A percentile compares a stretch with the other conserved stretches of the same genome.
Evolutionary conservation across 2,888 invertebrate species (phyloP).

Genomic region (Tortricodes alternella): DNA sequence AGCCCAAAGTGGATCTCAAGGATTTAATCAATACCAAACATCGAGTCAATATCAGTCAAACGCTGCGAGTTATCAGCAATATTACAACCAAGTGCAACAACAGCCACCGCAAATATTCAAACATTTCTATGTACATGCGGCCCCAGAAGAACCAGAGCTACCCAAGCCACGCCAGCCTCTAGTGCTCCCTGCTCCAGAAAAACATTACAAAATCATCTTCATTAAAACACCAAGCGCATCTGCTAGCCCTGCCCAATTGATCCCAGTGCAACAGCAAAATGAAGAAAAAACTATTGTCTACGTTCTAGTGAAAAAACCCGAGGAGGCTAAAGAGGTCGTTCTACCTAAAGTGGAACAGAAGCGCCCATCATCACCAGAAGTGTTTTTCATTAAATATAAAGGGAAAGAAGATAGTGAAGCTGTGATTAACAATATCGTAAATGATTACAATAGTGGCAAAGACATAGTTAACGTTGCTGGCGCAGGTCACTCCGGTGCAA

Average conservation of each 20-base stretch:
- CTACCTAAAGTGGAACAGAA: constrained; percentile 86
- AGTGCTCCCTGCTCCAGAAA: constrained; percentile 85
- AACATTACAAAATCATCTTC: constrained; percentile 91
- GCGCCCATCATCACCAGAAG: constrained; percentile 89
- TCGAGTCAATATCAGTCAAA: constrained; percentile 41
- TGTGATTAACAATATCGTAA: constrained; percentile 72
- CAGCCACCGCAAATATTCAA: constrained; percentile 88
- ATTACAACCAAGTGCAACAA: constrained; percentile 87
- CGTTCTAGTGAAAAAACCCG: constrained; percentile 89
- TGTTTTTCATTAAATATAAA: constrained; percentile 90
- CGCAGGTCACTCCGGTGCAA: constrained; percentile 1
- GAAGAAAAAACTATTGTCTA: constrained; percentile 90
- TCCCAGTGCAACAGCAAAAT: constrained; percentile 86
- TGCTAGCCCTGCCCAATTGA: constrained; percentile 85
- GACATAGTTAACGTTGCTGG: constrained; percentile 33
- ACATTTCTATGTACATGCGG: constrained; percentile 74
- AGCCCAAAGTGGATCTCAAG: constrained; percentile 28
- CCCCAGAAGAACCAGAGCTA: constrained; percentile 76
- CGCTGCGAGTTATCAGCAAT: constrained; percentile 68
- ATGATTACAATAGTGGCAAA: constrained; percentile 59
- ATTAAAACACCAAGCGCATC: constrained; percentile 88
- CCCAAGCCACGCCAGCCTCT: constrained; percentile 82
- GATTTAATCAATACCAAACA: constrained; percentile 45
- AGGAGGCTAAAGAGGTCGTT: constrained; percentile 85
- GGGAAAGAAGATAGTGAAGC: constrained; percentile 82